Base-by-base conservation (phyloP, 30 jellyfish, hydroid and myxozoan genomes). In the Clytia hemisphaerica region DNA sequence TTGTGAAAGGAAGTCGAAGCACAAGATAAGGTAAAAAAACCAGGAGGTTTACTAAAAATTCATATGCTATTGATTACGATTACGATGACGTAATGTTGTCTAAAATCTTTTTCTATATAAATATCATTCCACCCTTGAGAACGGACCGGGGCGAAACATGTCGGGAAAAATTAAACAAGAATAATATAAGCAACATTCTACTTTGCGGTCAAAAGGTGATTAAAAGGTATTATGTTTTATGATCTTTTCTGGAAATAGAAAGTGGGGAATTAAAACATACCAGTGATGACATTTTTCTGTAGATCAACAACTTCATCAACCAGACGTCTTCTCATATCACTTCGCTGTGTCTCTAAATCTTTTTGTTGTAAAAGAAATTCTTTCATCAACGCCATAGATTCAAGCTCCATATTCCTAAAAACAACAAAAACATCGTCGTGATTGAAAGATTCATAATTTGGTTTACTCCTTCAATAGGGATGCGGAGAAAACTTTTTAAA, bases 281-380 rank as follows among this genome's bases (percentile, higher is more conserved):
- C 95, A 73, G 74, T 85, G 12, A 88, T 72, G 9, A 85, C 21
- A 4, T 74, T 70, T 30, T 93, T 35, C 47, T 88, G 97, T 45
- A 72, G 32, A 59, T 53, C 73, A 21, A 91, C 75, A 7, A 91
- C 83, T 42, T 91, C 99, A 69, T 91, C 92, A 34, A 78, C 75
- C 33, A 91, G 31, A 47, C 83, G 78, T 57, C 77, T 92, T 51
- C 67, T 57, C 45, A 76, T 58, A 49, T 75, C 95, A n/a, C 83
- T 92, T 61, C 85, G 77, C 65, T 91, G 99, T 18, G 71, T 34
- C 29, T 46, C 73, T 64, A 91, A 58, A 48, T 91, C 95, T 32
- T 79, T 80, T 25, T 91, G 95, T 66, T 91, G 93, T 78, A 81
- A 73, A 38, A 82, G 48, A 72, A 82, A 91, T 45, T 91, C 99